Percentiles rank a stretch among this genome's conserved stretches.
These are phyloP conservation scores for Diarsia dahlii DNA, from an alignment of 2,888 invertebrate genomes.

Conservation along the genomic window DNA sequence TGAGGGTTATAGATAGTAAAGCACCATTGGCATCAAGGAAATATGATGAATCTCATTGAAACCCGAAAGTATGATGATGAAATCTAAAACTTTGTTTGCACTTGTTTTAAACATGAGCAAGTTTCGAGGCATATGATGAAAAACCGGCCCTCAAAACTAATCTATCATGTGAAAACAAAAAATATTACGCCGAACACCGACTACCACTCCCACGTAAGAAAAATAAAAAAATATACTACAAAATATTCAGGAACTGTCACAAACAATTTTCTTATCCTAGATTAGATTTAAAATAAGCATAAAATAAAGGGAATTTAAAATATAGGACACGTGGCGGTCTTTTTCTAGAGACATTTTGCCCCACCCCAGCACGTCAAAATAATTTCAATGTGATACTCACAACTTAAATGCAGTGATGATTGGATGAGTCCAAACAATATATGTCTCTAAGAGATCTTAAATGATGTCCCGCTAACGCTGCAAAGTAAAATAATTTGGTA, in stretches of 20 bases:
- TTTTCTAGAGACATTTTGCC: conserved; percentile 86
- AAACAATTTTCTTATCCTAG: conserved; percentile 36
- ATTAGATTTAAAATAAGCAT: conserved; percentile 63
- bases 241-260: conserved; percentile 13
- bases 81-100: not conserved
- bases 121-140: conserved; percentile 19
- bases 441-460: conserved; percentile 74
- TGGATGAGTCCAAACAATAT: conserved; percentile 78
- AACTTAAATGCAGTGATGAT: conserved; percentile 75
- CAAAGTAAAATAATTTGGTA: conserved; percentile 84
- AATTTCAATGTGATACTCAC: conserved; percentile 81
- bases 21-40: conserved; percentile 6
- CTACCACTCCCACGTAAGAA: conserved; percentile 26
- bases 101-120: conserved; percentile 16
- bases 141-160: conserved; percentile 77
- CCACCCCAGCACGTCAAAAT: conserved; percentile 88
- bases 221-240: conserved; percentile 37
- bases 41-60: not conserved
- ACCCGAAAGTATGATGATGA: not conserved
- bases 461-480: conserved; percentile 76
- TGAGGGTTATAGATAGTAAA: conserved; percentile 43
- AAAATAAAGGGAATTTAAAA: conserved; percentile 77
- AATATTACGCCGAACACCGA: conserved; percentile 57
- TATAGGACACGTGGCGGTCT: conserved; percentile 89
- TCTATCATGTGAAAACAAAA: conserved; percentile 80